Conservation (phyloP, 2,113 vertebrate species). For the Calidris pugnax region DNA sequence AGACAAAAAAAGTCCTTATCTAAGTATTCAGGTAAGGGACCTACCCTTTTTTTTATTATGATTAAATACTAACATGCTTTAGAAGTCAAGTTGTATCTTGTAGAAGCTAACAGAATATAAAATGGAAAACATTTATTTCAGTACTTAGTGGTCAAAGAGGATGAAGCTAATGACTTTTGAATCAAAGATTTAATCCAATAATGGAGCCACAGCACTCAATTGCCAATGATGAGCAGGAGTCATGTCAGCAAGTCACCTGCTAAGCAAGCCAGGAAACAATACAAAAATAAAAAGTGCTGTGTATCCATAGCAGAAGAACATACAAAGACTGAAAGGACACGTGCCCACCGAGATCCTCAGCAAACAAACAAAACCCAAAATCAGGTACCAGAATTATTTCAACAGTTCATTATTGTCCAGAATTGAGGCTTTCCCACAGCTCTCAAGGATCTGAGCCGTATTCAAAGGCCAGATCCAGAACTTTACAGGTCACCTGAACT, state of each 20-base stretch:
- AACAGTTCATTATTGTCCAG: not conserved
- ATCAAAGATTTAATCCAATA: not conserved
- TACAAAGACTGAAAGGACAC: not conserved
- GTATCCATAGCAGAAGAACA: not conserved
- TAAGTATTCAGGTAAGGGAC: not conserved
- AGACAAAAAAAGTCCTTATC: conserved; percentile 7
- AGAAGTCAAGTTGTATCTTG: conserved; percentile 7
- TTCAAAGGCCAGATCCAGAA: not conserved
- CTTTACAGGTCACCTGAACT: not conserved
- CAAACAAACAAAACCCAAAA: not conserved
- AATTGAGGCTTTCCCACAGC: not conserved
- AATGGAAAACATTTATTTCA: conserved; percentile 2
- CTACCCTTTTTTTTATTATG: not conserved
- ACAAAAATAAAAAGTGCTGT: rapidly evolving
- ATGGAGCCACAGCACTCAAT: not conserved
- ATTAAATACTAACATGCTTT: not conserved
- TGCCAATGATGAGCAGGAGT: not conserved
- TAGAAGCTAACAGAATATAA: not conserved
- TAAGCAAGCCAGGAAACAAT: not conserved
- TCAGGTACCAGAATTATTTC: not conserved
- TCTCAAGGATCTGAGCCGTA: not conserved
- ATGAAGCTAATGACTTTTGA: conserved; percentile 4
- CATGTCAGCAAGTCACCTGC: not conserved
- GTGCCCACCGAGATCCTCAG: not conserved
- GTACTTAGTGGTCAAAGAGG: not conserved